These are phyloP conservation scores for Lordiphosa mommai DNA, from an alignment of 1,140 invertebrate species.

Conservation along the genomic window DNA sequence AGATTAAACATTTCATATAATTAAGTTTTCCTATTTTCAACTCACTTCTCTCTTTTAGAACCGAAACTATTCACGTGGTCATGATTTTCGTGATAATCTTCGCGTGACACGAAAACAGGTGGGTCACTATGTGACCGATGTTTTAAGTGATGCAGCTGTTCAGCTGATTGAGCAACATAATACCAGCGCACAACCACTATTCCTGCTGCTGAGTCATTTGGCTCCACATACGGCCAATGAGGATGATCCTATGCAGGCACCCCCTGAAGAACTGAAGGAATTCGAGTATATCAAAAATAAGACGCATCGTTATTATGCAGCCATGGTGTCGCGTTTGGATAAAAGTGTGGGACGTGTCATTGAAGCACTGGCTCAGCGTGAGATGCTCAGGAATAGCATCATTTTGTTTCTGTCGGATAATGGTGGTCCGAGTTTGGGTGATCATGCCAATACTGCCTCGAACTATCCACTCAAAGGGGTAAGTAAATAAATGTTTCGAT, in stretches of 20 bases:
- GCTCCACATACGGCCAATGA: constrained; percentile 88
- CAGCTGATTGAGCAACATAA: constrained; percentile 82
- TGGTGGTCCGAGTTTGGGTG: constrained; percentile 87
- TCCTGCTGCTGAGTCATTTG: constrained; percentile 89
- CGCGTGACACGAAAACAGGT: constrained; percentile 81
- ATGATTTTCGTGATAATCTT: constrained; percentile 86
- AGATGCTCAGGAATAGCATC: constrained; percentile 87
- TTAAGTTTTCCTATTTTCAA: neutral
- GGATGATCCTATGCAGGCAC: constrained; percentile 87
- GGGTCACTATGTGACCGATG: constrained; percentile 88
- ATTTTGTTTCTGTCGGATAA: constrained; percentile 88
- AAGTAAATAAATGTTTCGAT: constrained; percentile 48
- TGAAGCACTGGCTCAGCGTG: constrained; percentile 83
- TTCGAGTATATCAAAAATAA: constrained; percentile 88
- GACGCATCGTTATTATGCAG: constrained; percentile 88
- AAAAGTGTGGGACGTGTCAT: constrained; percentile 89
- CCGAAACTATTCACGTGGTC: constrained; percentile 80
- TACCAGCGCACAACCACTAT: constrained; percentile 82
- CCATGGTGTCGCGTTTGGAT: constrained; percentile 92
- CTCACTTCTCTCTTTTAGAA: constrained; percentile 7
- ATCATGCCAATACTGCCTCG: constrained; percentile 88
- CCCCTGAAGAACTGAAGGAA: constrained; percentile 85
- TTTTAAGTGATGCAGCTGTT: constrained; percentile 87
- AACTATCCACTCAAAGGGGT: constrained; percentile 94
- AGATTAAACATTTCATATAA: constrained; percentile 19